Evolutionary conservation across 1,140 invertebrate genomes (phyloP).

Genomic region (Microplitis mediator): DNA sequence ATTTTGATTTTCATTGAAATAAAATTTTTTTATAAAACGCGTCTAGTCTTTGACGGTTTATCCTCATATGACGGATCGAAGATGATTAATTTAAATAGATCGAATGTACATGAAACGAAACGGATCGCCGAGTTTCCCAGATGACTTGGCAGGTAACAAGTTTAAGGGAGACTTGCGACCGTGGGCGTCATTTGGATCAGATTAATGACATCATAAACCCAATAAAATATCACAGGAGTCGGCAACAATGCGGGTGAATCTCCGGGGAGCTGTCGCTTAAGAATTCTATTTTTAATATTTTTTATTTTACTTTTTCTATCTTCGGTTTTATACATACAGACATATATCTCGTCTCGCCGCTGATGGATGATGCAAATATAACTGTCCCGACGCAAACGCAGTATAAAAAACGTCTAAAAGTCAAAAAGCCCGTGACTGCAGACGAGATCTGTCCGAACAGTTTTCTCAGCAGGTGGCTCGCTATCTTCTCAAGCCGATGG

Average conservation of each 20-base stretch:
- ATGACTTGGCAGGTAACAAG: constrained; percentile 26
- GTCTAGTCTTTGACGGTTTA: not conserved
- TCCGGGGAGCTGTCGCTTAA: constrained; percentile 8
- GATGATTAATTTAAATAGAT: no score
- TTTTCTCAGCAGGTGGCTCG: constrained; percentile 55
- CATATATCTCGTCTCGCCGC: constrained; percentile 23
- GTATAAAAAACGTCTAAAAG: no score
- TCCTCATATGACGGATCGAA: no score
- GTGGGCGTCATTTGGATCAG: constrained; percentile 20
- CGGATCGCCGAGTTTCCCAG: constrained; percentile 14
- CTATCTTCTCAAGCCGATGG: no score
- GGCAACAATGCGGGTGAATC: constrained; percentile 33
- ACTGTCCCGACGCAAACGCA: constrained; percentile 42
- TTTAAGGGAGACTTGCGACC: not conserved
- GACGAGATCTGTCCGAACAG: constrained; percentile 31
- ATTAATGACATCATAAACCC: constrained; percentile 40
- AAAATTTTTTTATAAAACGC: no score
- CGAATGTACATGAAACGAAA: not conserved
- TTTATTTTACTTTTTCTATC: constrained; percentile 8
- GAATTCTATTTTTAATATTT: not conserved
- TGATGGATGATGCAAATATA: constrained; percentile 58
- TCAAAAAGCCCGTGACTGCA: constrained; percentile 27
- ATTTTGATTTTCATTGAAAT: no score
- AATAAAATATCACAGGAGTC: constrained; percentile 36
- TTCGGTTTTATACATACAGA: no score